Percentiles rank a stretch among this genome's conserved stretches.
Conservation (phyloP, 1,140 invertebrate species). For the Laodelphax striatellus region DNA sequence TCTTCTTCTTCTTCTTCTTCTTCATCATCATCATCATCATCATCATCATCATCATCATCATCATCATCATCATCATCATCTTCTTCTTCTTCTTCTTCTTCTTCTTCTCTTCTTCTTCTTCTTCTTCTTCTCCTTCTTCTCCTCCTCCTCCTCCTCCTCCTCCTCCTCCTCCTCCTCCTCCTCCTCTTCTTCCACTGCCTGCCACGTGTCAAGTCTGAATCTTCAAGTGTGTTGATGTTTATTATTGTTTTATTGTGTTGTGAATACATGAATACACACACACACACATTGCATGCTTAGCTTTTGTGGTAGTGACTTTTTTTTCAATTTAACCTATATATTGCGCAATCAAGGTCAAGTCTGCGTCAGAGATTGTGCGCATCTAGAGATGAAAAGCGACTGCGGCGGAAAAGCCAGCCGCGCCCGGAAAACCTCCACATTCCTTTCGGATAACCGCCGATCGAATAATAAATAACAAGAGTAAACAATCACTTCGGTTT, state of each 20-base stretch:
- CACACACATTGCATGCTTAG: no score
- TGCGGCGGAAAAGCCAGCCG: no score
- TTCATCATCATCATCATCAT: not conserved
- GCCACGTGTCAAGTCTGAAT: slow-evolving; percentile 27
- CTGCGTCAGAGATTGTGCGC: not conserved
- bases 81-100: not conserved
- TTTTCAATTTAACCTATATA: not conserved
- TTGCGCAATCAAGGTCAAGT: not conserved
- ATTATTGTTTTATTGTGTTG: slow-evolving; percentile 20
- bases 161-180: slow-evolving; percentile 7
- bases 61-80: not conserved
- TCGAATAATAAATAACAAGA: no score
- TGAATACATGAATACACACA: not conserved
- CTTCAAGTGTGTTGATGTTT: slow-evolving; percentile 6
- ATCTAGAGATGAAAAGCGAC: not conserved
- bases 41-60: not conserved
- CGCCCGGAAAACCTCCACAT: no score
- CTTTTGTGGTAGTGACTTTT: not conserved
- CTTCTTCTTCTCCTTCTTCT: slow-evolving; percentile 4
- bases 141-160: no score
- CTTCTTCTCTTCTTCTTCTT: not conserved
- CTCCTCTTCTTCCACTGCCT: slow-evolving; percentile 14
- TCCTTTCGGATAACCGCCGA: no score
- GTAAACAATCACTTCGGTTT: no score
- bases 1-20: not conserved